Conservation (phyloP, 2,888 invertebrate genomes). For the Troides oblongomaculatus region DNA sequence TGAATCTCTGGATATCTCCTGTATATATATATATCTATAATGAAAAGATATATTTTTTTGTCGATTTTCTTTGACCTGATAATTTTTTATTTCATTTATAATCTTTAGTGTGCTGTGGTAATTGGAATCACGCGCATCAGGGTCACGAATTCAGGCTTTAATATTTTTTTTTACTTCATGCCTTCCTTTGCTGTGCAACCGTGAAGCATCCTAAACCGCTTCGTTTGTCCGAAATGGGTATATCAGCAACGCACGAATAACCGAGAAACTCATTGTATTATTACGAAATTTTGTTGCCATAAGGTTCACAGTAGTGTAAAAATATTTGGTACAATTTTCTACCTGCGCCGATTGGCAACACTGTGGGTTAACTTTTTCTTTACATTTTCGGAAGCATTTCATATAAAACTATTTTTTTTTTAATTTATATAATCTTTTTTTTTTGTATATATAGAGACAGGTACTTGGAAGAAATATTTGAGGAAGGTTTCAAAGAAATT, state of each 20-base stretch:
- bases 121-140: slow-evolving; percentile 21
- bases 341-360: slow-evolving; percentile 19
- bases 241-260: slow-evolving; percentile 35
- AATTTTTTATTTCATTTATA: neutral
- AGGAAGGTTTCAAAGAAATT: too few species aligned
- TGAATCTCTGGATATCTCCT: too few species aligned
- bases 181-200: slow-evolving; percentile 25
- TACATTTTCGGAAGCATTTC: slow-evolving; percentile 19
- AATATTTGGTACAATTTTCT: slow-evolving; percentile 5
- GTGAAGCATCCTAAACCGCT: slow-evolving; percentile 26
- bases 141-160: slow-evolving; percentile 29
- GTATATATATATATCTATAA: too few species aligned
- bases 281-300: slow-evolving; percentile 3
- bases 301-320: slow-evolving; percentile 18
- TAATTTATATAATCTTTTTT: neutral
- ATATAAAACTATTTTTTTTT: neutral
- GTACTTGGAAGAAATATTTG: neutral
- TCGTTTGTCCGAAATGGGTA: slow-evolving; percentile 30
- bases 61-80: neutral
- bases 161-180: slow-evolving; percentile 22
- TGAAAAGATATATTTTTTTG: too few species aligned
- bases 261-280: slow-evolving; percentile 2
- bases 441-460: neutral
- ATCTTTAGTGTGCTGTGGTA: neutral
- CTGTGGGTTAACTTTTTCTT: slow-evolving; percentile 12